These are phyloP conservation scores for Phalacrocorax carbo DNA, from an alignment of 2,113 vertebrate genomes.

Conservation along the genomic window DNA sequence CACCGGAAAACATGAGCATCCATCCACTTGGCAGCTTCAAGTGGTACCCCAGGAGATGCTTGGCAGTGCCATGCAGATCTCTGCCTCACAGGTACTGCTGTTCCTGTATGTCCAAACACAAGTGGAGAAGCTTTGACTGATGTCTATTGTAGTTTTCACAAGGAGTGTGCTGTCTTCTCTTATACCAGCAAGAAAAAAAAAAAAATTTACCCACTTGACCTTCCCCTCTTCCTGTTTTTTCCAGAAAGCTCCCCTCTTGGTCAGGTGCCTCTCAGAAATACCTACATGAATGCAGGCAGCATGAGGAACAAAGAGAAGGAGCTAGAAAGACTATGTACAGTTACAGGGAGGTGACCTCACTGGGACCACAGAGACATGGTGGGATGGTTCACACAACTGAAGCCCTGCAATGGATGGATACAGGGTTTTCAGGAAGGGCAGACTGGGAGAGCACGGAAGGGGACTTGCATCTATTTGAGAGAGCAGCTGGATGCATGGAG, in stretches of 20 bases:
- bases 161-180: background rate
- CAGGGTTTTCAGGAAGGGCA: background rate
- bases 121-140: background rate
- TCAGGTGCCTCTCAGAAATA: background rate
- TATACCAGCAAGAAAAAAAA: accelerated
- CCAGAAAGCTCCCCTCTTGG: background rate
- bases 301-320: background rate
- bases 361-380: background rate
- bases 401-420: background rate
- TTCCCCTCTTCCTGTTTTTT: background rate
- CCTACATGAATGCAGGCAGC: background rate
- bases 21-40: background rate
- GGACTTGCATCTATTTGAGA: background rate
- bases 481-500: background rate
- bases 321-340: background rate
- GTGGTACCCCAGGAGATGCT: background rate
- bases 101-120: background rate
- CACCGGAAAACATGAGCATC: background rate
- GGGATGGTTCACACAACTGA: background rate
- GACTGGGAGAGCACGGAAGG: background rate
- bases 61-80: background rate
- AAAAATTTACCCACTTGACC: background rate
- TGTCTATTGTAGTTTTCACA: background rate
- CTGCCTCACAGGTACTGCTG: background rate
- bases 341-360: background rate